Evolutionary conservation across 2,888 invertebrate species (phyloP).

Genomic region (Clusia tigrina): DNA sequence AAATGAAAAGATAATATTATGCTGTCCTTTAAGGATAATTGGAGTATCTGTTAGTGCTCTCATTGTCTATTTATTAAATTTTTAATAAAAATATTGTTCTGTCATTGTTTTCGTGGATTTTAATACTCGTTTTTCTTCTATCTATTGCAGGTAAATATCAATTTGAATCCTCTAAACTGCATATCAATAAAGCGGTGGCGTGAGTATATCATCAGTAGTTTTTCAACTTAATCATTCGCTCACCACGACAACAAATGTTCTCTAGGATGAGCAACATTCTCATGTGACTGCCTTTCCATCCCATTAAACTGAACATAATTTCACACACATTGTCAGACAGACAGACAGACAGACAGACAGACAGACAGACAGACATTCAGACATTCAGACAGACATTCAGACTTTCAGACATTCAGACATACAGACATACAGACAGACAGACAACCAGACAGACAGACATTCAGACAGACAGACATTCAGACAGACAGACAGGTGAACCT

Average conservation of each 20-base stretch:
- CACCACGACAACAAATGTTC: not conserved
- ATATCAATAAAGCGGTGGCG: not conserved
- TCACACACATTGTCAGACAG: not conserved
- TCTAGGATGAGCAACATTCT: too few species aligned
- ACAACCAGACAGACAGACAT: too few species aligned
- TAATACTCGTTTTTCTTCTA: not conserved
- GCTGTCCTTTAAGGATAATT: not conserved
- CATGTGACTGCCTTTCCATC: too few species aligned
- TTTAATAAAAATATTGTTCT: not conserved
- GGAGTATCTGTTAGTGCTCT: not conserved
- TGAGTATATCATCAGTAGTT: not conserved
- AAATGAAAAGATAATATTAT: not conserved
- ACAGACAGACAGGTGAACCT: too few species aligned
- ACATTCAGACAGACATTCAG: too few species aligned
- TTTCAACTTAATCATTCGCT: not conserved
- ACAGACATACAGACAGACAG: too few species aligned
- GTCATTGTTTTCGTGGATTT: not conserved
- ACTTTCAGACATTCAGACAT: too few species aligned
- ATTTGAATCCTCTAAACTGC: not conserved
- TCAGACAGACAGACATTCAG: too few species aligned
- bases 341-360: too few species aligned
- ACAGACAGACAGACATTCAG: too few species aligned
- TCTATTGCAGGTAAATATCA: conserved; percentile 6
- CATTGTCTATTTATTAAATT: not conserved
- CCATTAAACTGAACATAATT: not conserved